Base-by-base conservation (phyloP, 2,113 vertebrate species). In the Podarcis raffonei region DNA sequence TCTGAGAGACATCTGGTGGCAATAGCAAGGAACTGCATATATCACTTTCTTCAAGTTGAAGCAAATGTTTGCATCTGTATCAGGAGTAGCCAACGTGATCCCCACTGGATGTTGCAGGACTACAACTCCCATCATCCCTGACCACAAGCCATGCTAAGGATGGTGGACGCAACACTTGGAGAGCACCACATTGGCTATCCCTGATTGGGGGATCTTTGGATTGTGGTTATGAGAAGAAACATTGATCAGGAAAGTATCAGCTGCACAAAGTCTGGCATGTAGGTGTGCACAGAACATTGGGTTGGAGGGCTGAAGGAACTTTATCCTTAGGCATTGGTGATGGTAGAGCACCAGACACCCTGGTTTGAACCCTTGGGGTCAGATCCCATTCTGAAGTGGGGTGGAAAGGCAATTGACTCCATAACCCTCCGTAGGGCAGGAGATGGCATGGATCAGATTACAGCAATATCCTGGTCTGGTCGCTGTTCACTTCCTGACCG, bases 1-100 rank as follows among this genome's bases (percentile, higher is more conserved):
- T 77, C 59, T 69, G n/a, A 83, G 87, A 83, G 87, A 69, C 87
- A 66, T 65, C 72, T 68, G 30, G 87, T 83, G 87, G 87, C 35
- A 18, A 78, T 37, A 25, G 30, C 4, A 1, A 32, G 12, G 22
- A 27, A 66, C n/a, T 77, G n/a, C 59, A 35, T 22, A 4, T 5
- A 12, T 79, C 68, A 37, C 9, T 74, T n/a, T 30, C 48, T 48
- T 18, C 53, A 35, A 32, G 3, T 23, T 35, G 9, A 12, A 42
- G 37, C 37, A 37, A 37, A 37, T 53, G 15, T 75, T 76, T n/a
- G 35, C 27, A 32, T 42, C 0, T 27, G 35, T 2, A 48, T 48
- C 48, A 48, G 48, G 48, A 12, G 48, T 53, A 53, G 48, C 48
- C 48, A 53, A 53, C 11, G 48, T 53, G 48, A 53, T 53, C 48